These are phyloP conservation scores for Cyprinodon diabolis DNA, from an alignment of 2,797 vertebrate species.

Conservation along the genomic window DNA sequence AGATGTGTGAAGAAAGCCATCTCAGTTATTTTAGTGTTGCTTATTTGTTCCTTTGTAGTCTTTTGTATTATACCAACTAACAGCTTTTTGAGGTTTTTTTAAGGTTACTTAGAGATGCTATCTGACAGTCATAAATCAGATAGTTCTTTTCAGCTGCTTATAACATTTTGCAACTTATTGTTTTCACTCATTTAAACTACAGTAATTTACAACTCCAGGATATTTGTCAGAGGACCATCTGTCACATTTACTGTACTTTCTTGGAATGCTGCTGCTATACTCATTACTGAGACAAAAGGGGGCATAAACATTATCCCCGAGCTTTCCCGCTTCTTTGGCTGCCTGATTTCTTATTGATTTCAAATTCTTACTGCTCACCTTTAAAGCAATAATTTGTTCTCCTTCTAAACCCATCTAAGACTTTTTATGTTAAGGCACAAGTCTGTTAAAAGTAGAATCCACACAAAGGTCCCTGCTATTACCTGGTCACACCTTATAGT, in stretches of 20 bases:
- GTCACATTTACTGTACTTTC: not conserved
- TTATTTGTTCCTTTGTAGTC: not conserved
- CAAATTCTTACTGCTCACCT: not conserved
- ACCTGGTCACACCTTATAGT: not conserved
- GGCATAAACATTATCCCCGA: not conserved
- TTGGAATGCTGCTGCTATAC: not conserved
- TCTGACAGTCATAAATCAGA: not conserved
- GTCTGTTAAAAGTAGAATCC: not conserved
- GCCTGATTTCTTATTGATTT: not conserved
- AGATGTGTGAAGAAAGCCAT: not conserved
- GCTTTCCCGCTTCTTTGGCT: not conserved
- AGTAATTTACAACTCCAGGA: not conserved
- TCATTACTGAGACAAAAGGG: not conserved
- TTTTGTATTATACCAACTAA: not conserved
- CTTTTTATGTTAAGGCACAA: not conserved
- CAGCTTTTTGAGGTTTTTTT: not conserved
- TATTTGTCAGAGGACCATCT: not conserved
- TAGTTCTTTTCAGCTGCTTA: not conserved
- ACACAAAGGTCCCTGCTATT: not conserved
- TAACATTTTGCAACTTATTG: not conserved
- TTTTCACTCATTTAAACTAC: not conserved
- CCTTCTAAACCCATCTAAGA: not conserved
- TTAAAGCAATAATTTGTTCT: not conserved
- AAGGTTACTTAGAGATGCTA: not conserved
- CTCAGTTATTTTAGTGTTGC: not conserved